Evolutionary conservation across 2,113 vertebrate genomes (phyloP), one percentile per base, ranked within the genome.

Genomic region (Anguilla japonica): DNA sequence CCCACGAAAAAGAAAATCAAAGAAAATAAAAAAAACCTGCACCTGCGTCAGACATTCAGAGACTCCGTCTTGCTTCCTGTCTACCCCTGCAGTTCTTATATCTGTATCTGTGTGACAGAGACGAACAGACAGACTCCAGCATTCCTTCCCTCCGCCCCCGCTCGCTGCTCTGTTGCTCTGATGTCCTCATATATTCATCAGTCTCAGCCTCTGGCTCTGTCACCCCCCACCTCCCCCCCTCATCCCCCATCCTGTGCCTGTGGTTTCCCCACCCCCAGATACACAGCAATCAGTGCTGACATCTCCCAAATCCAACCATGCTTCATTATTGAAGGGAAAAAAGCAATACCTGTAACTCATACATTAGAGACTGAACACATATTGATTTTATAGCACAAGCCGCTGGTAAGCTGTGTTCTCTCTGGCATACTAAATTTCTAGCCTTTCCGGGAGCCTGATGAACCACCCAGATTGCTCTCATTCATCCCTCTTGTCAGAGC

Each of bases 301-400:
- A 81, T 71, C 79, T 39, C 67, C 79, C 29, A 63, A 84, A 87
- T 85, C 22, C 88, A 85, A 86, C 41, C 0, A n/a, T 41, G 40
- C 82, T 85, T 83, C 87, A 53, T 60, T 88, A 67, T 71, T 40
- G 63, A 87, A 40, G 18, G 43, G 79, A 81, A 87, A 91, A 82
- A 88, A 81, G 80, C 84, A 86, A 88, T 86, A 86, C 87, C 84
- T 88, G 79, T 60, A 89, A 82, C 87, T 88, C 81, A 67, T 87
- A 53, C 82, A 82, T 83, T 79, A 85, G 81, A 84, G 87, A 91
- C 88, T 86, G 89, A 86, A 41, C 85, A 82, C 43, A 57, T 87
- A 91, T 91, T 88, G 91, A 91, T 91, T 89, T 88, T 88, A 84
- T 81, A 84, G 83, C 89, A 82, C 84, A 79, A 87, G 84, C 82